Evolutionary conservation across 2,113 vertebrate genomes (phyloP), one percentile per base, ranked within the genome.

Genomic region (Dasypus novemcinctus): DNA sequence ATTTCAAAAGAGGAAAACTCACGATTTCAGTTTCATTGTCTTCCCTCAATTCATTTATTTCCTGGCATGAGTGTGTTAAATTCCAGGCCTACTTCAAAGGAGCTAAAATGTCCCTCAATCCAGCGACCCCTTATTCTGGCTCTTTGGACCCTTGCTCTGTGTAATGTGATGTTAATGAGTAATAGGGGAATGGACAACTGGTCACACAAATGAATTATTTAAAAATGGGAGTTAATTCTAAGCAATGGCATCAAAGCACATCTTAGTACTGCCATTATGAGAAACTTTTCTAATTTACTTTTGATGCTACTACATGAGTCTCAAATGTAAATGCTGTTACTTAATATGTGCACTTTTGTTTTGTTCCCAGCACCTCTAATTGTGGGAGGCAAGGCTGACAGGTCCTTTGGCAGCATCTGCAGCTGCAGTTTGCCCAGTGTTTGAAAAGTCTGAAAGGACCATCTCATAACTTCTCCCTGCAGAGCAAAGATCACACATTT

Each of bases 171-270:
- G 4, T 8, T 72, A 46, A 41, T 15, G 7, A 84, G 25, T 41
- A 66, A 36, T 66, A 71, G 75, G 72, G 79, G 63, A n/a, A 72
- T 29, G 7, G 15, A n/a, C 18, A 85, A n/a, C 78, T 61, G 1
- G 38, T 54, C 27, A 41, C 57, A 90, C 11, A 38, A 38, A 64
- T 38, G 49, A 43, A 49, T 80, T 38, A 66, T 29, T 93, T 80
- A 87, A 54, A 90, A 64, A 63, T 41, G n/a, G 78, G 75, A 57
- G 20, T 64, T 59, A 59, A 57, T 89, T 87, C 54, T 94, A 81
- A 81, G 72, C 38, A 81, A 54, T 31, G n/a, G 78, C 17, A 71
- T 96, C 6, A 59, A 95, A 71, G 17, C 38, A 76, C 33, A 57
- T 20, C 72, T 46, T 72, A 86, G n/a, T 78, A 78, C 25, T 78